Conservation (phyloP, 92 coral and sea anemone species). For the Scolanthus callimorphus region DNA sequence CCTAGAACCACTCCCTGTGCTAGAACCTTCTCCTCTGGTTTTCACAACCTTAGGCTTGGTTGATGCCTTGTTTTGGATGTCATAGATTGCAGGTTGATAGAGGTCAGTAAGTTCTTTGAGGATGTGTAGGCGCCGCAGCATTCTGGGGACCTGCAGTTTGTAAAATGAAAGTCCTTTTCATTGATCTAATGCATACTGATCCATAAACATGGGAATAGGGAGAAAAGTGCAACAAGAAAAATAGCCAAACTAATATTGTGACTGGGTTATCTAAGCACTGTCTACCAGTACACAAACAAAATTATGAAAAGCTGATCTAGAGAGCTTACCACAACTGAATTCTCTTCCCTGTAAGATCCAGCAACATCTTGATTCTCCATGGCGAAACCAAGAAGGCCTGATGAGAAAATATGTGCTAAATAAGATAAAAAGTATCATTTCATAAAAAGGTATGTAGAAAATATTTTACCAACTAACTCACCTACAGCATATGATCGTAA, state of each 20-base stretch:
- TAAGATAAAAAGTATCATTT: too few species aligned
- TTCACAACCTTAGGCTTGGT: slow-evolving; percentile 48
- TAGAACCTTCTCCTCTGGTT: slow-evolving; percentile 45
- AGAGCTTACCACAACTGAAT: slow-evolving; percentile 65
- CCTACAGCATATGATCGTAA: slow-evolving; percentile 90
- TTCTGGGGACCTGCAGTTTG: slow-evolving; percentile 78
- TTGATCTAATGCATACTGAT: too few species aligned
- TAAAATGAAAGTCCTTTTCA: too few species aligned
- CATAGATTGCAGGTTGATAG: slow-evolving; percentile 82
- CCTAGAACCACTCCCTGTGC: slow-evolving; percentile 24
- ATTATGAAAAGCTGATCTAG: too few species aligned
- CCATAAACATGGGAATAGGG: too few species aligned
- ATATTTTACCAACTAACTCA: too few species aligned
- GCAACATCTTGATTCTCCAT: slow-evolving; percentile 97
- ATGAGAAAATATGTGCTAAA: too few species aligned
- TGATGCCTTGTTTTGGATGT: slow-evolving; percentile 48
- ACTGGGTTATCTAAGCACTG: too few species aligned
- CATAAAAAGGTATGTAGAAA: too few species aligned
- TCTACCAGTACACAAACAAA: too few species aligned
- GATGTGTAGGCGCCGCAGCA: slow-evolving; percentile 75
- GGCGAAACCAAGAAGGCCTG: slow-evolving; percentile 93
- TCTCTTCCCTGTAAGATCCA: slow-evolving; percentile 75
- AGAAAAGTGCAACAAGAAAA: too few species aligned
- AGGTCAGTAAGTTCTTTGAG: slow-evolving; percentile 80
- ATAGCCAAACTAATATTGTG: too few species aligned